Percentiles rank a stretch among this genome's conserved stretches.
These are phyloP conservation scores for Oreortyx pictus DNA, from an alignment of 2,797 vertebrate species.

Conservation along the genomic window DNA sequence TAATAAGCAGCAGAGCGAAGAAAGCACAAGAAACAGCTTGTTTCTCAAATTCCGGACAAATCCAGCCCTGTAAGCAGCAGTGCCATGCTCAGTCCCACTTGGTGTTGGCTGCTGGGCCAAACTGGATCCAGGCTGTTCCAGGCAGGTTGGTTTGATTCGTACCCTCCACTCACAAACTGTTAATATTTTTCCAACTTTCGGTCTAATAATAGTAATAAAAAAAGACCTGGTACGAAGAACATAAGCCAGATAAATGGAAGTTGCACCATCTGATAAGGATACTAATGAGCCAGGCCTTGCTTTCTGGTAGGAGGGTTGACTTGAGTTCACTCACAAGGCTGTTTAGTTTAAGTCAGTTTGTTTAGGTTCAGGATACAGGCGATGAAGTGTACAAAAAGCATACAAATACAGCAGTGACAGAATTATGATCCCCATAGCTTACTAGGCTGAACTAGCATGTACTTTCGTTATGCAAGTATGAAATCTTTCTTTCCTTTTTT, in stretches of 20 bases:
- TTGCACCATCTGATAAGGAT: neutral
- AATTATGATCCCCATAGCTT: neutral
- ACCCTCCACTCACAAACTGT: neutral
- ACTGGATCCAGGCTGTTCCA: neutral
- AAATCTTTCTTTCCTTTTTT: neutral
- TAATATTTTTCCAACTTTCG: neutral
- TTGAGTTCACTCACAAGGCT: neutral
- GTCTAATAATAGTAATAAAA: neutral
- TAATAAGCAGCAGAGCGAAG: slow-evolving; percentile 59
- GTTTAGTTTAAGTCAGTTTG: neutral
- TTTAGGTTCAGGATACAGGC: neutral
- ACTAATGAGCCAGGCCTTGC: neutral
- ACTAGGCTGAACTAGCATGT: neutral
- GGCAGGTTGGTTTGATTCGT: neutral
- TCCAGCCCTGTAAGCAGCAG: neutral
- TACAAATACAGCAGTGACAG: neutral
- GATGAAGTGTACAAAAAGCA: neutral
- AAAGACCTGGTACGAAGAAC: neutral
- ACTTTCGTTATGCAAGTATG: neutral
- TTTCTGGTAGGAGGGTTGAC: neutral
- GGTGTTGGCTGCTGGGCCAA: neutral
- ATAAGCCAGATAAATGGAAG: neutral
- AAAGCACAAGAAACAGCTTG: slow-evolving; percentile 38
- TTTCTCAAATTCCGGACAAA: slow-evolving; percentile 52
- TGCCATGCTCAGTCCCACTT: neutral